These are phyloP conservation scores for Microctenopoma steveboyesi DNA, from an alignment of 2,797 vertebrate species.

Conservation along the genomic window DNA sequence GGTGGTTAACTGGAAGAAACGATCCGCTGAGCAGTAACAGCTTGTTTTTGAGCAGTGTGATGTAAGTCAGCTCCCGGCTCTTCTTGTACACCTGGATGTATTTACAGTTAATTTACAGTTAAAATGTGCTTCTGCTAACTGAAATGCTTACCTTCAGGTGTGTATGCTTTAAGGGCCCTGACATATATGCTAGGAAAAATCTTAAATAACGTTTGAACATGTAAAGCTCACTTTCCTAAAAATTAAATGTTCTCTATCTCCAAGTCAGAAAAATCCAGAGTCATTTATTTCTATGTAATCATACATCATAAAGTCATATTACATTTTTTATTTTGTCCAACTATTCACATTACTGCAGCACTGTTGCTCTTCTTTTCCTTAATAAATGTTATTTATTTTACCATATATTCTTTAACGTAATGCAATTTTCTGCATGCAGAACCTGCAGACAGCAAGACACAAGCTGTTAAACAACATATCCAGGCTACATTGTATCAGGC, in stretches of 20 bases:
- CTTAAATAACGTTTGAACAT: neutral
- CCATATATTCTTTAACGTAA: neutral
- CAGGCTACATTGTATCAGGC: slow-evolving; percentile 59
- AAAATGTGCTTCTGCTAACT: slow-evolving; percentile 12
- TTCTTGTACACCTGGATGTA: slow-evolving; percentile 16
- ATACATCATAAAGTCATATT: neutral
- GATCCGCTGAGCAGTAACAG: slow-evolving; percentile 10
- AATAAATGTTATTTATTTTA: neutral
- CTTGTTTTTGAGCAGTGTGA: slow-evolving; percentile 8
- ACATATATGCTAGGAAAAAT: neutral
- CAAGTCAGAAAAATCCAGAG: neutral
- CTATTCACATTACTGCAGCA: neutral
- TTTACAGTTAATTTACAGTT: slow-evolving; percentile 2
- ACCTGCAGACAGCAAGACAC: slow-evolving; percentile 16
- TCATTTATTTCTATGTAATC: neutral
- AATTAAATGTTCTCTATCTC: neutral
- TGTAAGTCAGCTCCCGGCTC: slow-evolving; percentile 11
- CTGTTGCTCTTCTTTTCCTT: neutral
- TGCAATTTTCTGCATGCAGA: slow-evolving; percentile 14
- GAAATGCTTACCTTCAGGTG: neutral
- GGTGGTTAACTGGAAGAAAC: slow-evolving; percentile 33
- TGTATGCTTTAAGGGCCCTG: neutral
- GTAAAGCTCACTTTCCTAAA: neutral
- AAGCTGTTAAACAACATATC: slow-evolving; percentile 28
- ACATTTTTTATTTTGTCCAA: slow-evolving; percentile 13